Evolutionary conservation across 2,888 invertebrate species (phyloP).

Genomic region (Amphipoea oculea): DNA sequence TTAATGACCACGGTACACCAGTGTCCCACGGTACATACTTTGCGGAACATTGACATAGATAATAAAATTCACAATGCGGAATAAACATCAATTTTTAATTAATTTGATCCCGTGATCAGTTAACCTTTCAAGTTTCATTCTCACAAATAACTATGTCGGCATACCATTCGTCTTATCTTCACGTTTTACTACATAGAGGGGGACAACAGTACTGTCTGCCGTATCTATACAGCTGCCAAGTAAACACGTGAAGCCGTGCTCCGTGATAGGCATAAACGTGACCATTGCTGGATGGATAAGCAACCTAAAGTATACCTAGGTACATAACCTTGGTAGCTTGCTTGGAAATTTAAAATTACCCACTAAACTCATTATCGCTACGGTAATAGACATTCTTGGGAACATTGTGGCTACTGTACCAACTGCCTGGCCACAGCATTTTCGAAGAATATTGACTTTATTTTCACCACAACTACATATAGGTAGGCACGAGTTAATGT

Average conservation of each 20-base stretch:
- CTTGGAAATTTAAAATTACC: neutral
- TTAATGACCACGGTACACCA: too few relatives aligned
- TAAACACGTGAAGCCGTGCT: slow-evolving; percentile 28
- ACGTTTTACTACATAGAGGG: slow-evolving; percentile 22
- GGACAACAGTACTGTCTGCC: neutral
- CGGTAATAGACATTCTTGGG: neutral
- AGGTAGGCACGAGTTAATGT: too few relatives aligned
- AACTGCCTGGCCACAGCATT: neutral
- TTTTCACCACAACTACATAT: neutral
- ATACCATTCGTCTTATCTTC: slow-evolving; percentile 24
- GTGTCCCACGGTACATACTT: too few relatives aligned
- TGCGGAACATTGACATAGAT: too few relatives aligned
- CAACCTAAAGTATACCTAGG: neutral
- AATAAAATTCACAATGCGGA: neutral
- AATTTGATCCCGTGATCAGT: slow-evolving; percentile 14
- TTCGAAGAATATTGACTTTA: neutral
- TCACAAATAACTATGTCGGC: slow-evolving; percentile 2
- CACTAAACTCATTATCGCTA: neutral
- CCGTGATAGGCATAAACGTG: slow-evolving; percentile 25
- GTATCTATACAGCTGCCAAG: slow-evolving; percentile 1
- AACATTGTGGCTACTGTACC: neutral
- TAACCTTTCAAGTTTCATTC: slow-evolving; percentile 12
- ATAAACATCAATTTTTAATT: slow-evolving; percentile 4
- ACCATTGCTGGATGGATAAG: neutral
- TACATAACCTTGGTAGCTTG: neutral